Evolutionary conservation across 1,140 invertebrate species (phyloP).

Genomic region (Ylistrum balloti): DNA sequence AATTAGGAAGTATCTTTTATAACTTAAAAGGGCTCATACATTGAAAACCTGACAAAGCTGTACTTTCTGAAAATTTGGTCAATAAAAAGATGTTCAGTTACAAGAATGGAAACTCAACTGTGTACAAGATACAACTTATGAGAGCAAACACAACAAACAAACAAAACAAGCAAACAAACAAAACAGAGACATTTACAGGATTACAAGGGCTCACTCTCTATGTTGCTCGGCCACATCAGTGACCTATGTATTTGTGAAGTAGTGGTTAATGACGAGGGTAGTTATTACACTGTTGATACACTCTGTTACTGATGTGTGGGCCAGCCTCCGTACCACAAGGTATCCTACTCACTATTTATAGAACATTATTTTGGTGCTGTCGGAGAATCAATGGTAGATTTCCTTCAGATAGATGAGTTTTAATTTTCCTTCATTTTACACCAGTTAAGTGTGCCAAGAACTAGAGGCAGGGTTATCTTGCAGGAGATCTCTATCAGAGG

Average conservation of each 20-base stretch:
- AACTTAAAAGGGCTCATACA: too few species aligned
- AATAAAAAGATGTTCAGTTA: too few species aligned
- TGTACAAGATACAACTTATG: too few species aligned
- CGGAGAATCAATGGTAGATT: neutral
- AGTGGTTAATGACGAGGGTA: neutral
- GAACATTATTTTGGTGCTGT: conserved; percentile 27
- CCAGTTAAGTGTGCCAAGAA: conserved; percentile 6
- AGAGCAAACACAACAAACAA: too few species aligned
- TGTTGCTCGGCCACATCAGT: neutral
- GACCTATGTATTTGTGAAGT: neutral
- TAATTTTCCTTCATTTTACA: conserved; percentile 39
- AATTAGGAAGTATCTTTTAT: too few species aligned
- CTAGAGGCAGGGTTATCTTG: neutral
- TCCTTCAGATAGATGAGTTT: neutral
- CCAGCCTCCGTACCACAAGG: neutral
- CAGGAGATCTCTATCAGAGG: neutral
- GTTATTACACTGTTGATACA: neutral
- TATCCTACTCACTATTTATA: neutral
- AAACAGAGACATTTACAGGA: neutral
- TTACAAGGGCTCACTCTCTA: neutral
- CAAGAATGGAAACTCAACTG: too few species aligned
- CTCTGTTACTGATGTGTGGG: neutral
- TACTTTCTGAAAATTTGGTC: too few species aligned
- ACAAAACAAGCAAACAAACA: too few species aligned
- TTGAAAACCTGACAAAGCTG: too few species aligned